Conservation (phyloP, 2,888 invertebrate genomes). For the Mesochorus sp. region DNA sequence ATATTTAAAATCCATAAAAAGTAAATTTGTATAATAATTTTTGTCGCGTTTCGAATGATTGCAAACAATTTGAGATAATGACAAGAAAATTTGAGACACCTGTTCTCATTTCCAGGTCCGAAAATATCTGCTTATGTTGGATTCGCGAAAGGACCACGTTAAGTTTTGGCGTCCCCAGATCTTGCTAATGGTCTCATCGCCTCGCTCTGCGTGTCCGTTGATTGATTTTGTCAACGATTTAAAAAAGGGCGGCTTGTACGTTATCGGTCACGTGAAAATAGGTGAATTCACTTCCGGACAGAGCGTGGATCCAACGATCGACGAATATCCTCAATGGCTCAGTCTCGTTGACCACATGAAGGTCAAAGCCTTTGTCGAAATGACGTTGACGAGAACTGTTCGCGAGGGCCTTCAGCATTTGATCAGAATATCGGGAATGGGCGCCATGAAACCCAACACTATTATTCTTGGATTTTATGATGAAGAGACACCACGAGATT, state of each 20-base stretch:
- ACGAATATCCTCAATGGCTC: slow-evolving; percentile 94
- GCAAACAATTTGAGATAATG: too few relatives aligned
- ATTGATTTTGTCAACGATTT: slow-evolving; percentile 99
- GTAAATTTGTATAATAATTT: too few relatives aligned
- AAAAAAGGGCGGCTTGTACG: slow-evolving; percentile 96
- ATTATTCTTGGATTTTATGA: slow-evolving; percentile 97
- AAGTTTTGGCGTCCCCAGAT: slow-evolving; percentile 99
- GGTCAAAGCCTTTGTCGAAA: slow-evolving; percentile 97
- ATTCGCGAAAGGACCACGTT: slow-evolving; percentile 98
- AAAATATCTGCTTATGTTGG: slow-evolving; percentile 97
- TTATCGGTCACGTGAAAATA: slow-evolving; percentile 92
- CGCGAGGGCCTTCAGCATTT: slow-evolving; percentile 96
- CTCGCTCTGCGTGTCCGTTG: slow-evolving; percentile 93
- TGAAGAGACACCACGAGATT: slow-evolving; percentile 88
- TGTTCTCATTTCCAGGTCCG: slow-evolving; percentile 86
- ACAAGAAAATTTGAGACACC: background rate
- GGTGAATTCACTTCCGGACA: slow-evolving; percentile 83
- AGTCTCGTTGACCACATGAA: slow-evolving; percentile 96
- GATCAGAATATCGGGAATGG: slow-evolving; percentile 95
- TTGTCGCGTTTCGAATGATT: too few relatives aligned
- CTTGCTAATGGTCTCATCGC: slow-evolving; percentile 94
- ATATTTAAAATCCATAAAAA: too few relatives aligned
- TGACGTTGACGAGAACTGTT: slow-evolving; percentile 93
- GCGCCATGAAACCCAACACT: slow-evolving; percentile 99
- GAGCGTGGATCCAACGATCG: slow-evolving; percentile 87